Percentiles rank a stretch among this genome's conserved stretches.
phyloP scores from a whole-genome alignment of 2,113 vertebrate genomes.

The Cavia aperea region DNA sequence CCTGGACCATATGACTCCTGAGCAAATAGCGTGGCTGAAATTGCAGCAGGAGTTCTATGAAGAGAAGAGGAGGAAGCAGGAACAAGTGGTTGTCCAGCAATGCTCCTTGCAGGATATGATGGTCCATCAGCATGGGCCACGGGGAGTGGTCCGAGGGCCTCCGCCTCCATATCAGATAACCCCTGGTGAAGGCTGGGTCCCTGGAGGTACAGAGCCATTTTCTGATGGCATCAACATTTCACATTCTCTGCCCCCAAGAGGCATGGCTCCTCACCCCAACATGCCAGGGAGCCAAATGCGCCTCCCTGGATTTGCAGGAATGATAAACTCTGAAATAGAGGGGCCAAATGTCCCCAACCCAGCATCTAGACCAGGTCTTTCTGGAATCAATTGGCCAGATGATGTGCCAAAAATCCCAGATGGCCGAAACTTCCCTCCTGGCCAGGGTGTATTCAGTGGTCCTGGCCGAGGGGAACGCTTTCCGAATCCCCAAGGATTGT shows the following conservation, averaged over 20 bases:
- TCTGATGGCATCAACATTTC: constrained; percentile 88
- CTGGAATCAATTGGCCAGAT: constrained; percentile 92
- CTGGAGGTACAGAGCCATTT: constrained; percentile 88
- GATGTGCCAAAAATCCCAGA: constrained; percentile 97
- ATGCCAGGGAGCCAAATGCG: constrained; percentile 85
- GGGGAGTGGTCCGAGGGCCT: constrained; percentile 91
- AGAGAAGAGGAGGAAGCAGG: constrained; percentile 97
- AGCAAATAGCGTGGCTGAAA: constrained; percentile 98
- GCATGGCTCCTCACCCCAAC: constrained; percentile 88
- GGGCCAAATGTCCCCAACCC: constrained; percentile 84
- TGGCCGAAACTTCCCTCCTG: constrained; percentile 89
- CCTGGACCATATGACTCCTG: constrained; percentile 96
- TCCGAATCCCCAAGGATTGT: constrained; percentile 90
- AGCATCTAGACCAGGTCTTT: constrained; percentile 83
- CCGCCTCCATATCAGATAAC: constrained; percentile 97
- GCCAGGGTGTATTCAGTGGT: constrained; percentile 91
- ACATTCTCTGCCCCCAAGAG: constrained; percentile 87
- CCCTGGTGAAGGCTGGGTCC: constrained; percentile 91
- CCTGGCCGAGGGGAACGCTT: constrained; percentile 94
- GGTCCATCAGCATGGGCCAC: constrained; percentile 94
- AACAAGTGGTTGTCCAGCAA: constrained; percentile 90
- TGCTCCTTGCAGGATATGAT: constrained; percentile 96
- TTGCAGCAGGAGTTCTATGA: constrained; percentile 98
- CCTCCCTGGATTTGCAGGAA: constrained; percentile 92
- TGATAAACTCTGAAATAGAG: constrained; percentile 97